These are phyloP conservation scores for Mus minutoides DNA, from an alignment of 2,797 vertebrate genomes.

Conservation along the genomic window DNA sequence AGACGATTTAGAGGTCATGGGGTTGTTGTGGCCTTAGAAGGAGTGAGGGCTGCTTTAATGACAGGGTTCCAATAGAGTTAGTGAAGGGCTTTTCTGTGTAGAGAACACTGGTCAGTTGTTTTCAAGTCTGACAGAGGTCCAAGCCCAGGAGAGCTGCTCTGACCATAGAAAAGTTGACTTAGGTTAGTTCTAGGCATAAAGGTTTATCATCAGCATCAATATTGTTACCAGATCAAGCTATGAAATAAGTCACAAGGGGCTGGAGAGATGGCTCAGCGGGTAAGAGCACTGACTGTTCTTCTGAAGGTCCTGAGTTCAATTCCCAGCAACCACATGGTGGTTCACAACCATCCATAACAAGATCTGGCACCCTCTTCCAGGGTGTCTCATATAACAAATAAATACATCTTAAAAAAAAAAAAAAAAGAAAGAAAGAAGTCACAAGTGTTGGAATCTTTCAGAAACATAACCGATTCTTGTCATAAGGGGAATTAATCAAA, in stretches of 20 bases:
- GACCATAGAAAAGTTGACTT: conserved; percentile 34
- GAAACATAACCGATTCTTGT: conserved; percentile 51
- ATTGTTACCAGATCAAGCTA: conserved; percentile 64
- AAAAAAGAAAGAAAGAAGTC: conserved; percentile 54
- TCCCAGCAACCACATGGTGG: too few relatives aligned
- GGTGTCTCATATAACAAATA: too few relatives aligned
- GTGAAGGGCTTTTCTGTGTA: conserved; percentile 65
- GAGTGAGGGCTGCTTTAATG: conserved; percentile 58
- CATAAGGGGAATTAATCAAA: conserved; percentile 51
- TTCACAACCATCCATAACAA: too few relatives aligned
- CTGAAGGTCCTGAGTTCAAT: too few relatives aligned
- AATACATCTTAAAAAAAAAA: too few relatives aligned
- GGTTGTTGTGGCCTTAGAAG: conserved; percentile 32
- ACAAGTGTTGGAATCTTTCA: conserved; percentile 45
- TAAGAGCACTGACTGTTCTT: too few relatives aligned
- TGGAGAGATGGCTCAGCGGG: too few relatives aligned
- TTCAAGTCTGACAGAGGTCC: conserved; percentile 10
- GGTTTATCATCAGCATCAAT: conserved; percentile 64
- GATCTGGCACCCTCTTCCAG: too few relatives aligned
- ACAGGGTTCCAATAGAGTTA: conserved; percentile 55
- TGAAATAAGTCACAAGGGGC: conserved; percentile 61
- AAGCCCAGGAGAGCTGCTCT: conserved; percentile 60
- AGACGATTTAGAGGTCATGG: conserved; percentile 69
- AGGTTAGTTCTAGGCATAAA: conserved; percentile 68
- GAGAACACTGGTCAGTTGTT: conserved; percentile 77